Percentiles rank a stretch among this genome's conserved stretches.
Evolutionary conservation across 2,113 vertebrate genomes (phyloP).

Genomic region (Lipotes vexillifer): DNA sequence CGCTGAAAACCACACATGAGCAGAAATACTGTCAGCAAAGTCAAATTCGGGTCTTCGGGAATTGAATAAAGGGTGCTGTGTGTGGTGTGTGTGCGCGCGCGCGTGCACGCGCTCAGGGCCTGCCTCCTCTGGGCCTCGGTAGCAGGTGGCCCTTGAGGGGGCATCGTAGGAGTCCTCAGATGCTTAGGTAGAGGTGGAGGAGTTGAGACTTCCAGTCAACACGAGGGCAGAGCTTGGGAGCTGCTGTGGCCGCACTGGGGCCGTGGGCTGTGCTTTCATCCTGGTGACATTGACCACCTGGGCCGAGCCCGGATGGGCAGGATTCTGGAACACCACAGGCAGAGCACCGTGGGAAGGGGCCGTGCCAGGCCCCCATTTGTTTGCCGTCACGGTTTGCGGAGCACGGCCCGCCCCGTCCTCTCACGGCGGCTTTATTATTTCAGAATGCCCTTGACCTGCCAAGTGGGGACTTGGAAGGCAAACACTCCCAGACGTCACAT

Average conservation of each 20-base stretch:
- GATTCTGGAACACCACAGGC: not conserved
- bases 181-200: accelerated
- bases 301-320: constrained; percentile 58
- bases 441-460: not conserved
- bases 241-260: not conserved
- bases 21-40: accelerated
- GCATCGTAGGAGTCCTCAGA: accelerated
- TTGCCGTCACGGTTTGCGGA: constrained; percentile 57
- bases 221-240: accelerated
- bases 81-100: too few species aligned
- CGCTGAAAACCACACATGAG: accelerated
- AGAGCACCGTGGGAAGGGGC: not conserved
- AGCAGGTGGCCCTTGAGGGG: not conserved
- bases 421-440: not conserved
- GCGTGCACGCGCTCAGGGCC: accelerated
- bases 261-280: not conserved
- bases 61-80: accelerated
- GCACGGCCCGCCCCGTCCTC: not conserved
- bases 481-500: accelerated
- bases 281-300: constrained; percentile 23
- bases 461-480: accelerated
- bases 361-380: constrained; percentile 60
- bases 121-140: not conserved
- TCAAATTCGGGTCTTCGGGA: not conserved
- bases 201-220: accelerated